These are phyloP conservation scores for Apocrypta bakeri DNA, from an alignment of 1,140 invertebrate species.

Conservation along the genomic window DNA sequence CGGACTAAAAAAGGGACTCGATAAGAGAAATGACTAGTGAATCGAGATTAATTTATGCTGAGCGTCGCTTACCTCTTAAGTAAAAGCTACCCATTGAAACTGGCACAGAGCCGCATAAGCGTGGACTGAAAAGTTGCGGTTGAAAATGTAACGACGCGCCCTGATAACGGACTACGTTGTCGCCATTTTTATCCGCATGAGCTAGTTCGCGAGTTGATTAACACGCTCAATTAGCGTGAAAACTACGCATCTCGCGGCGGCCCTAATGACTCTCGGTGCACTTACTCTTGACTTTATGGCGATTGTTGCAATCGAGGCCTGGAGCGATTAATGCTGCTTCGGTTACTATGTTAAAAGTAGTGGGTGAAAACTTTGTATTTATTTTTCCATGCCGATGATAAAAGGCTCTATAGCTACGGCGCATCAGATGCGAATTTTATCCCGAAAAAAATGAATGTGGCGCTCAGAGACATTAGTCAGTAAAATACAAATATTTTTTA, in stretches of 20 bases:
- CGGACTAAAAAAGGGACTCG: background rate
- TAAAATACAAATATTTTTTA: background rate
- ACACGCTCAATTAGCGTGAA: slow-evolving; percentile 26
- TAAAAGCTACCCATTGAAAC: background rate
- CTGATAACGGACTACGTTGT: background rate
- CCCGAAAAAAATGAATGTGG: background rate
- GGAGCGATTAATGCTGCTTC: background rate
- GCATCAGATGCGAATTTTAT: background rate
- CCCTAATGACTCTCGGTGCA: slow-evolving; percentile 19
- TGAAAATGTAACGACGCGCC: background rate
- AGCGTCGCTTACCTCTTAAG: background rate
- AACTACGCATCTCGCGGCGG: background rate
- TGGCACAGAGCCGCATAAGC: background rate
- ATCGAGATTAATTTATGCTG: background rate
- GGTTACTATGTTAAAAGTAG: background rate
- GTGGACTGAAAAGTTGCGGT: slow-evolving; percentile 20
- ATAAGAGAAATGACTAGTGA: background rate
- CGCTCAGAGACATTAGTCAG: background rate
- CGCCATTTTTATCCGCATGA: slow-evolving; percentile 15
- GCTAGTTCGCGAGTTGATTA: slow-evolving; percentile 1
- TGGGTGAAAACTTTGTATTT: background rate
- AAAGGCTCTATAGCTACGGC: background rate
- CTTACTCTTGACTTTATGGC: background rate
- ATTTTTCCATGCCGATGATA: background rate
- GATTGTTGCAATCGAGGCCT: background rate